Evolutionary conservation across 92 coral and sea anemone species (phyloP).

Genomic region (Paramuricea clavata): DNA sequence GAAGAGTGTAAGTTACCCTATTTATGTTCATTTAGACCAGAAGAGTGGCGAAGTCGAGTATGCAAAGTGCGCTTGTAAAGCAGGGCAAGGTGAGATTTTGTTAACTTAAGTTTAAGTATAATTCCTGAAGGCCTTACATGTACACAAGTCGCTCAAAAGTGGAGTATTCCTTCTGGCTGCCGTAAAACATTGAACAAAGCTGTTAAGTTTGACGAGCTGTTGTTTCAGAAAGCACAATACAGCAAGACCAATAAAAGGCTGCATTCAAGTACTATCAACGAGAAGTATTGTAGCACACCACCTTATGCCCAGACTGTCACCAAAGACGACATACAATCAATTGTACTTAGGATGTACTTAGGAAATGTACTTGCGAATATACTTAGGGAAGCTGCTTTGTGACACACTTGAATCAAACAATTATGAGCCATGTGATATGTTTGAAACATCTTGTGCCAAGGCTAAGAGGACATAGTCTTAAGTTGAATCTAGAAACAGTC

Average conservation of each 20-base stretch:
- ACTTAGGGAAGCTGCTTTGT: constrained; percentile 57
- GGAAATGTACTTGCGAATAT: no score
- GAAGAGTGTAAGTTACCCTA: no score
- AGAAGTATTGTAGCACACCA: constrained; percentile 67
- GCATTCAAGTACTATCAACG: constrained; percentile 47
- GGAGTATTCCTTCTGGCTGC: constrained; percentile 70
- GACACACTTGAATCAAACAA: constrained; percentile 41
- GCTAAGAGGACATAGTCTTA: no score
- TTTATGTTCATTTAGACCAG: no score
- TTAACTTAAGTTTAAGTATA: constrained; percentile 42
- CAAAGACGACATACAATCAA: constrained; percentile 47
- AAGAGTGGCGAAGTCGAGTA: no score
- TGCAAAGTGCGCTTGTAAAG: no score
- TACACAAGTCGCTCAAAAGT: constrained; percentile 68
- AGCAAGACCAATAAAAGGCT: constrained; percentile 54
- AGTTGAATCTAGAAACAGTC: no score
- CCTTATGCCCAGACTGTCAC: constrained; percentile 67
- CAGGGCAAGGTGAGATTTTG: no score
- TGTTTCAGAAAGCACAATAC: constrained; percentile 38
- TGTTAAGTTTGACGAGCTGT: constrained; percentile 33
- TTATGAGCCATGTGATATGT: constrained; percentile 43
- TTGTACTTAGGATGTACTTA: no score
- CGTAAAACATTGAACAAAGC: constrained; percentile 52
- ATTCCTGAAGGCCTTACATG: constrained; percentile 72
- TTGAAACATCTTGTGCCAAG: constrained; percentile 45